Percentiles rank a stretch among this genome's conserved stretches.
Conservation (phyloP, 2,888 invertebrate genomes). For the Ormyrus nitidulus region DNA sequence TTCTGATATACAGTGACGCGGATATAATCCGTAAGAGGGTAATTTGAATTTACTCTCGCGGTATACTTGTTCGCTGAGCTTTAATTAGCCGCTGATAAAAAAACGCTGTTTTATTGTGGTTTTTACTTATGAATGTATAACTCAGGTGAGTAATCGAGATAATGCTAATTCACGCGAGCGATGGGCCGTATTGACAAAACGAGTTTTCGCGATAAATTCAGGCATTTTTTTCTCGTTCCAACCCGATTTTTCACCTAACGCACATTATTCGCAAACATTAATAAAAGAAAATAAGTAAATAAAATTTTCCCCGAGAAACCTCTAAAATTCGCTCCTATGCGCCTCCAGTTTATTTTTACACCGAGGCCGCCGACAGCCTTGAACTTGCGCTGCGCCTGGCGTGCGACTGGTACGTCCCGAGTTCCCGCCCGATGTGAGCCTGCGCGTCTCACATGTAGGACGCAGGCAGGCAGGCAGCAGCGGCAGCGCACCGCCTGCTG, state of each 20-base stretch:
- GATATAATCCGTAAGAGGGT: constrained; percentile 9
- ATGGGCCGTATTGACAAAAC: not conserved
- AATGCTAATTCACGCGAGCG: constrained; percentile 9
- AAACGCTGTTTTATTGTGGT: not conserved
- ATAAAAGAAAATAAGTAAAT: no score
- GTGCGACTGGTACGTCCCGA: no score
- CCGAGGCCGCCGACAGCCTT: constrained; percentile 61
- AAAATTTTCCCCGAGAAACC: no score
- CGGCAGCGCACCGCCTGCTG: constrained; percentile 60
- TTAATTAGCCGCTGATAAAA: constrained; percentile 13
- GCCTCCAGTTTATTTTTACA: constrained; percentile 66
- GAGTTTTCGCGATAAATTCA: not conserved
- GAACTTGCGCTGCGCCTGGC: constrained; percentile 62
- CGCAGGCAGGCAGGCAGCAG: no score
- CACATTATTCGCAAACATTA: no score
- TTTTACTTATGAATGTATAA: not conserved
- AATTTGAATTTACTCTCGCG: constrained; percentile 31
- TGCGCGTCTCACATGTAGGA: no score
- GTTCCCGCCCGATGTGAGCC: no score
- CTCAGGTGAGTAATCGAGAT: not conserved
- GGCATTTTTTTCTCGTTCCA: not conserved
- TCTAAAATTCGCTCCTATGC: not conserved
- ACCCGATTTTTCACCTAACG: no score
- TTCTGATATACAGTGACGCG: constrained; percentile 28
- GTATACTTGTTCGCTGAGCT: not conserved